Evolutionary conservation across 2,113 vertebrate genomes (phyloP), one percentile per base, ranked within the genome.

Genomic region (Sturnus vulgaris): DNA sequence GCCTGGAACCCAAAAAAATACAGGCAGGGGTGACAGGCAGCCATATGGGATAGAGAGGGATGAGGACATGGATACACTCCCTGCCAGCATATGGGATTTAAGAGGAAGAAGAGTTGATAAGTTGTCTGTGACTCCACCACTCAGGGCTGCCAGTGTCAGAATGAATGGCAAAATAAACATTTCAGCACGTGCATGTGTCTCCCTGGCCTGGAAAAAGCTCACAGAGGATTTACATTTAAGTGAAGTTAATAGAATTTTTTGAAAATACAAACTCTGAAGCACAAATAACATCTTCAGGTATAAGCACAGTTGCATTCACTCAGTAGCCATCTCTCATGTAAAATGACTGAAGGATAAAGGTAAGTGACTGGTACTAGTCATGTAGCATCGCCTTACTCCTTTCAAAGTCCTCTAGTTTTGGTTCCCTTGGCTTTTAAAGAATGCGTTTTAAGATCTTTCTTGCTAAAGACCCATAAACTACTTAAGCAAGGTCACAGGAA

Each of bases 21-120:
- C 46, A 56, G 49, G 44, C 1, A 1, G 33, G 44, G 28, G 20
- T 2, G 16, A 84, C 57, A 96, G 61, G 37, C 88, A 82, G 76
- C 49, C 4, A 1, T 76, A 35, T 0, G 14, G 69, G 76, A 35
- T 71, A 66, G 63, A 60, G 35, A 75, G 33, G 46, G 71, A 60
- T 57, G 73, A 39, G 61, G 64, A 71, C 12, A 2, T 1, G 5
- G 63, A 71, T 20, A 24, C 4, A 1, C 18, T 96, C 85, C 83
- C 63, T 95, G 90, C 85, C 39, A 66, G 83, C 68, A 52, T 82
- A 49, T 78, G 78, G 57, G 90, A 92, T 86, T 94, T 56, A 83
- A 50, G 37, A 92, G 91, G 79, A 83, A 96, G 83, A 96, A 81
- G 59, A 92, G 61, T 35, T 91, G 95, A 91, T 95, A 96, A 93